Evolutionary conservation across 2,797 vertebrate species (phyloP).

Genomic region (Miichthys miiuy): DNA sequence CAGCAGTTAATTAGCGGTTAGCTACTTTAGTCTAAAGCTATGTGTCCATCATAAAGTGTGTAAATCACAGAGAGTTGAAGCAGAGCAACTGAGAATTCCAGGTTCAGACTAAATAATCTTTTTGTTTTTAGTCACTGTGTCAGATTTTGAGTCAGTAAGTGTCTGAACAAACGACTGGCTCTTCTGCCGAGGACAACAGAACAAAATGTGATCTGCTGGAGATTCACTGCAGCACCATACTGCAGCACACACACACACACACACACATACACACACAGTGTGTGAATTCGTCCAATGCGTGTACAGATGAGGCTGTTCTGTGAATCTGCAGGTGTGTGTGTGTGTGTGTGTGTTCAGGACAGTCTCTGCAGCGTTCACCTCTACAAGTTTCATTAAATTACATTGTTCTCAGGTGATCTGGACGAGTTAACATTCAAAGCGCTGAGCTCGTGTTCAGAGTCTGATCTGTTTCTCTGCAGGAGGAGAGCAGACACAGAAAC

Average conservation of each 20-base stretch:
- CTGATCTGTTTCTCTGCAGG: slow-evolving; percentile 6
- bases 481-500: slow-evolving; percentile 23
- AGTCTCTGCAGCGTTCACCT: slow-evolving; percentile 4
- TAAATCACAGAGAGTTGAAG: too few relatives aligned
- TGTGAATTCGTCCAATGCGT: background rate
- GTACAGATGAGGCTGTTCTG: background rate
- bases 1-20: too few relatives aligned
- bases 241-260: slow-evolving; percentile 23
- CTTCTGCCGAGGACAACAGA: slow-evolving; percentile 26
- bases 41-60: too few relatives aligned
- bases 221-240: slow-evolving; percentile 30
- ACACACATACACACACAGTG: slow-evolving; percentile 4
- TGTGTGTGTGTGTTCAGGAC: background rate
- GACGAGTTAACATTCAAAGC: background rate
- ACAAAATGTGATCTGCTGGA: slow-evolving; percentile 28
- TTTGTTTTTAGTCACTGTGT: too few relatives aligned
- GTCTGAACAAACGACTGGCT: background rate
- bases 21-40: too few relatives aligned
- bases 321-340: slow-evolving; percentile 14
- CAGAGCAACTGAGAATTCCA: too few relatives aligned
- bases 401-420: background rate
- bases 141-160: too few relatives aligned
- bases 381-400: background rate
- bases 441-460: background rate
- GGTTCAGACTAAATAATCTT: too few relatives aligned